A percentile compares a stretch with the other conserved stretches of the same genome.
Conservation (phyloP, 2,113 vertebrate genomes). For the Forbesichthys agassizii region DNA sequence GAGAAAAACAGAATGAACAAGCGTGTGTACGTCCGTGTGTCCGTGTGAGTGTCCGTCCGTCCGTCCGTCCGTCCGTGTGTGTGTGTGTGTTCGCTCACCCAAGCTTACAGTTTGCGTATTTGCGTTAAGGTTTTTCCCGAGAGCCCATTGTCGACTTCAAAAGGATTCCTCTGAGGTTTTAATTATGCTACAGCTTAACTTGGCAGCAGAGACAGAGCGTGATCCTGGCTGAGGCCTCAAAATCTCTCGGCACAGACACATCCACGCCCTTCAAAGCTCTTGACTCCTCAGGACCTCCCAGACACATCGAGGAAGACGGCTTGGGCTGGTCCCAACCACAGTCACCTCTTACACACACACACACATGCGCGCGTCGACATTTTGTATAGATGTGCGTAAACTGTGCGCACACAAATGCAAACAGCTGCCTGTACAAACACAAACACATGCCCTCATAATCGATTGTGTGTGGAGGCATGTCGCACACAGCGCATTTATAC, state of each 20-base stretch:
- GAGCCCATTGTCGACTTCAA: slow-evolving; percentile 78
- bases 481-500: too few relatives aligned
- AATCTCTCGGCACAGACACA: slow-evolving; percentile 77
- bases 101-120: slow-evolving; percentile 54
- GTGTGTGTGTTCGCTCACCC: slow-evolving; percentile 18
- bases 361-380: not conserved
- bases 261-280: slow-evolving; percentile 76
- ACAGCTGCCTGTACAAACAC: too few relatives aligned
- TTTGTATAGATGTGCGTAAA: too few relatives aligned
- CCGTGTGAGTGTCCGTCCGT: slow-evolving; percentile 64
- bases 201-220: slow-evolving; percentile 78
- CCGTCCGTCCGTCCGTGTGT: slow-evolving; percentile 47
- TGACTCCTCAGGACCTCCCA: slow-evolving; percentile 79
- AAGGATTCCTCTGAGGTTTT: slow-evolving; percentile 80
- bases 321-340: slow-evolving; percentile 63
- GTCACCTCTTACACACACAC: slow-evolving; percentile 35
- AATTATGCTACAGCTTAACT: slow-evolving; percentile 83
- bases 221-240: slow-evolving; percentile 78
- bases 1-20: slow-evolving; percentile 35
- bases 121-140: slow-evolving; percentile 67
- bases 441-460: too few relatives aligned
- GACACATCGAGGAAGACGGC: slow-evolving; percentile 56
- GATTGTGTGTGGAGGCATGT: too few relatives aligned
- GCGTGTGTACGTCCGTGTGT: slow-evolving; percentile 46
- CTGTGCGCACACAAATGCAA: too few relatives aligned